Evolutionary conservation across 2,113 vertebrate species (phyloP).

Genomic region (Pygoscelis adeliae): DNA sequence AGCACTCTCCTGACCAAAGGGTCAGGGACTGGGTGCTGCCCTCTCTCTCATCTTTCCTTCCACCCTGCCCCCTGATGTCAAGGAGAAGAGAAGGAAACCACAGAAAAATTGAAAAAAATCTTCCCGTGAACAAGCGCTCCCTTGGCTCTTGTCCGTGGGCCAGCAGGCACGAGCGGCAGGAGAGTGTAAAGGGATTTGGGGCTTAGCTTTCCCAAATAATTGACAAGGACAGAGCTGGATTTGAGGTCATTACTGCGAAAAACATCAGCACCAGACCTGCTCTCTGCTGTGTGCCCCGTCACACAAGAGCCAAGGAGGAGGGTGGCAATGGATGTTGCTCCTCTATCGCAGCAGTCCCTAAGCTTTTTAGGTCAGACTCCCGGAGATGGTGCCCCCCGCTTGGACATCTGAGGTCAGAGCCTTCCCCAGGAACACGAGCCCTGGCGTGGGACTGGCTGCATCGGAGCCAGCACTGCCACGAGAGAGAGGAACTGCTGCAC

Average conservation of each 20-base stretch:
- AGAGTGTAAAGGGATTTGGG: slow-evolving; percentile 8
- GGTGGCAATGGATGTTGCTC: neutral
- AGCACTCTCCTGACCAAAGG: neutral
- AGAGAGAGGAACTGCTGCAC: neutral
- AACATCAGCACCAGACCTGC: neutral
- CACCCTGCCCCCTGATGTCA: neutral
- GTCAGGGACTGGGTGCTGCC: neutral
- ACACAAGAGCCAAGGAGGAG: neutral
- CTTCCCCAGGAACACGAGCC: neutral
- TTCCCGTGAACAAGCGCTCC: neutral
- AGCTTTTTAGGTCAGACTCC: neutral
- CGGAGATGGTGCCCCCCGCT: rapidly evolving
- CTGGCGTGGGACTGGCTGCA: rapidly evolving
- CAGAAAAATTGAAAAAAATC: neutral
- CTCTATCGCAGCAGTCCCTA: neutral
- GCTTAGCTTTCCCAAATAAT: neutral
- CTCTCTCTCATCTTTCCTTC: neutral
- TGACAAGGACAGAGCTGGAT: neutral
- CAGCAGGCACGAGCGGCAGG: neutral
- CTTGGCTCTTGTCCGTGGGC: neutral
- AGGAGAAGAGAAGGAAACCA: neutral
- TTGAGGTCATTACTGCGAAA: neutral
- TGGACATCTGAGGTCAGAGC: neutral
- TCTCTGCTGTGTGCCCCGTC: neutral
- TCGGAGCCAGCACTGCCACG: rapidly evolving